Evolutionary conservation across 2,113 vertebrate species (phyloP).

Genomic region (Ictalurus punctatus): DNA sequence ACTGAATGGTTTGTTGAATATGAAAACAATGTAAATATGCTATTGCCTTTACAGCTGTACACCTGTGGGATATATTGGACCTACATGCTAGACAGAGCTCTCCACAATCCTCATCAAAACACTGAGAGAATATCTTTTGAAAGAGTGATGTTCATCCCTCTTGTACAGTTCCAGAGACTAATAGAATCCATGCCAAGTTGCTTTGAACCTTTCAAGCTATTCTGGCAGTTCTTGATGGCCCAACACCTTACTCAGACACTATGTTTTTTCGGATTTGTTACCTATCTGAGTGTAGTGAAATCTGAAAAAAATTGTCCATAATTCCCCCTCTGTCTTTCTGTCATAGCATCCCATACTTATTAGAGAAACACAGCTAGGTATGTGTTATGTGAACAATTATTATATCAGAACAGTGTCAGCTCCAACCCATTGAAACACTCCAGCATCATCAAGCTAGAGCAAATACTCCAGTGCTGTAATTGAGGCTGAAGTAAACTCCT

Average conservation of each 20-base stretch:
- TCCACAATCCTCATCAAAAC: neutral
- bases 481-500: neutral
- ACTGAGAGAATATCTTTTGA: neutral
- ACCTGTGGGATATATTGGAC: neutral
- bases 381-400: neutral
- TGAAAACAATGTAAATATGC: neutral
- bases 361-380: neutral
- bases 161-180: neutral
- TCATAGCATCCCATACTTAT: neutral
- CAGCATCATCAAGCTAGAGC: neutral
- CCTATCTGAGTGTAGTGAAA: neutral
- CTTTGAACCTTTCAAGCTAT: neutral
- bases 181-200: neutral
- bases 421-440: neutral
- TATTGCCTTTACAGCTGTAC: neutral
- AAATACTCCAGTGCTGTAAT: neutral
- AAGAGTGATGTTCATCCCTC: neutral
- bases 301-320: neutral
- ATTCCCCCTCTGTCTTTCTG: neutral
- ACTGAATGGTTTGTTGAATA: neutral
- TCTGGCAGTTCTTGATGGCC: neutral
- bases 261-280: neutral
- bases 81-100: neutral
- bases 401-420: constrained; percentile 17
- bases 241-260: neutral